phyloP scores from a whole-genome alignment of 2,797 vertebrate genomes.

The Phoebastria nigripes region DNA sequence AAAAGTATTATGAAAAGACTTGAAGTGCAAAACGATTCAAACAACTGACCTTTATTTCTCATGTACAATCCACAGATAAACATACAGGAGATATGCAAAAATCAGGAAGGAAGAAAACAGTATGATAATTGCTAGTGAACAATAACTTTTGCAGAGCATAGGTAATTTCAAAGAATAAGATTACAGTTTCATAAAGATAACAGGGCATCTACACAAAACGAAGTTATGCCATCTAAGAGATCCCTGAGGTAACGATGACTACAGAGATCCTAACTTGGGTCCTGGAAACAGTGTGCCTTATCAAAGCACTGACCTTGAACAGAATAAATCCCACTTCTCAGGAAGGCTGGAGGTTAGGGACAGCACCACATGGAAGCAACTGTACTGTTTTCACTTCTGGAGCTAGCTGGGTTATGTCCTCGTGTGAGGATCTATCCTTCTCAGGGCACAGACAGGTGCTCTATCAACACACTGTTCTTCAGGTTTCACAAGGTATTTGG shows the following conservation, averaged over 20 bases:
- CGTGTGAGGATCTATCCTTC: background rate
- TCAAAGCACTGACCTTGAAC: background rate
- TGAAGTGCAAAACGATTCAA: background rate
- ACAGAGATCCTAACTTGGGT: background rate
- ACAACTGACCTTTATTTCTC: background rate
- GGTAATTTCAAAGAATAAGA: background rate
- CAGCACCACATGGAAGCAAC: background rate
- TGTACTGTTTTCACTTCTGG: background rate
- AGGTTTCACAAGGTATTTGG: constrained; percentile 7
- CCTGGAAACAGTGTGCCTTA: background rate
- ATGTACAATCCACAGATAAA: background rate
- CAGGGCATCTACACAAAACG: background rate
- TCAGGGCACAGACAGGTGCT: background rate
- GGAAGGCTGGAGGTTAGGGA: background rate
- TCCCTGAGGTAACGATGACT: background rate
- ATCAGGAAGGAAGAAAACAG: background rate
- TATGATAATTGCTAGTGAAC: background rate
- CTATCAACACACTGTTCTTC: background rate
- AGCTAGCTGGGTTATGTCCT: background rate
- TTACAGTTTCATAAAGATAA: background rate
- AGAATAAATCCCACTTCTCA: background rate
- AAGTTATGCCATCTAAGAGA: background rate
- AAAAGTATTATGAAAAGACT: background rate
- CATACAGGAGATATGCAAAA: background rate
- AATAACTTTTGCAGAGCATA: background rate